Base-by-base conservation (phyloP, 2,797 vertebrate species). In the Micromesistius poutassou region DNA sequence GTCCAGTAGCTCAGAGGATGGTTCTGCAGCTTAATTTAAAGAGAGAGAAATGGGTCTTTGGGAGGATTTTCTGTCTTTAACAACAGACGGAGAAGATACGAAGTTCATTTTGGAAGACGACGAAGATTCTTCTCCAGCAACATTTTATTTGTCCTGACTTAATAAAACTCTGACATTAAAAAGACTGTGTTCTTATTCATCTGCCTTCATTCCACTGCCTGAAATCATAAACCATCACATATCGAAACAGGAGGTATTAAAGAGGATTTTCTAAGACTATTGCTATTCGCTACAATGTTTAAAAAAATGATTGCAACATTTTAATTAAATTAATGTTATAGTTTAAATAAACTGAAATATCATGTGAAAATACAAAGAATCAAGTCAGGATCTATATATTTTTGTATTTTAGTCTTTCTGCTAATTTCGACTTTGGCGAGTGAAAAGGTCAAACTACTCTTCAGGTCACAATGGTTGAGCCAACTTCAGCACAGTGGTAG, bases 121-220 rank as follows among this genome's bases (percentile, higher is more conserved):
- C 79, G 91, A 91, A 91, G 91, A 91, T 78, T 86, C 87, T 72
- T 82, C 89, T 84, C 85, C 86, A 87, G 76, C 89, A 90, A 89
- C 83, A 30, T 92, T 93, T 92, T 89, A 89, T 85, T 87, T 95
- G 93, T 94, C 91, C 89, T 93, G 91, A 90, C 82, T 82, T 76
- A 95, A 94, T 95, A 95, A 95, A 94, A 89, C 85, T 86, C 85
- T 94, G 84, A 90, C 87, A 94, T 94, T 92, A 79, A 93, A 92
- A 93, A 86, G 46, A 3, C 78, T 88, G 92, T 75, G 88, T 87
- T 80, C 76, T 42, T 72, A 75, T 72, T 86, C 86, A 83, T 78
- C 77, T 79, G 78, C 82, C 82, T 77, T 80, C 73, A 30, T 78
- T 77, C 75, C 70, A 76, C 46, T 55, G 74, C 33, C 74, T 68